Evolutionary conservation across 2,113 vertebrate genomes (phyloP), one percentile per base, ranked within the genome.

Genomic region (Mormoops blainvillei): DNA sequence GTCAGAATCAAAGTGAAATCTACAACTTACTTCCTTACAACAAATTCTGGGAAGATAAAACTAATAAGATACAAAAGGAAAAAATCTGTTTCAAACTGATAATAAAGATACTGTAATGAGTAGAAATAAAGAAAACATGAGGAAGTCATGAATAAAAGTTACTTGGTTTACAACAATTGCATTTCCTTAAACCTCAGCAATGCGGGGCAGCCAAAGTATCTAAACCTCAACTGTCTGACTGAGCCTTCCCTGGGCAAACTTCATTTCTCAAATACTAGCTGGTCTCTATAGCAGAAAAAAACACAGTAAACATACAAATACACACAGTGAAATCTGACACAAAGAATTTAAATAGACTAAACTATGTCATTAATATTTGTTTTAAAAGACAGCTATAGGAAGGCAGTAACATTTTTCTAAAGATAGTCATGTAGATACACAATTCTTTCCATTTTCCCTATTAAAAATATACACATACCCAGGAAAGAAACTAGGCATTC

Each of bases 1-100:
- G 86, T 96, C 52, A 73, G 78, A 92, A 93, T 92, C 96, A 97
- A 97, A 33, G 41, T 9, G 52, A 94, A 95, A 98, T 96, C 95
- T 90, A 96, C 93, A 94, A 82, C 94, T 95, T 97, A 90, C 71
- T 96, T 97, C 67, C 54, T 85, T 95, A 95, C 38, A 92, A 94
- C 56, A 86, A 97, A 96, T 94, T 96, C 92, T 96, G 20, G 67
- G 36, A 58, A 87, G 93, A 97, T 96, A 95, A 89, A 76, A 86
- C 90, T 95, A 94, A 94, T 56, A 94, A 89, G 81, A 83, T 87
- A 96, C 87, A 94, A 96, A 96, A 97, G 58, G 61, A 94, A 97
- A 97, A 94, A 91, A 89, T 94, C 92, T 95, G 87, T 87, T 97
- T 97, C 76, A 71, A 94, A 94, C 81, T 96, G 94, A 88, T 97